Conservation (phyloP, 2,113 vertebrate genomes). For the Pipa parva region DNA sequence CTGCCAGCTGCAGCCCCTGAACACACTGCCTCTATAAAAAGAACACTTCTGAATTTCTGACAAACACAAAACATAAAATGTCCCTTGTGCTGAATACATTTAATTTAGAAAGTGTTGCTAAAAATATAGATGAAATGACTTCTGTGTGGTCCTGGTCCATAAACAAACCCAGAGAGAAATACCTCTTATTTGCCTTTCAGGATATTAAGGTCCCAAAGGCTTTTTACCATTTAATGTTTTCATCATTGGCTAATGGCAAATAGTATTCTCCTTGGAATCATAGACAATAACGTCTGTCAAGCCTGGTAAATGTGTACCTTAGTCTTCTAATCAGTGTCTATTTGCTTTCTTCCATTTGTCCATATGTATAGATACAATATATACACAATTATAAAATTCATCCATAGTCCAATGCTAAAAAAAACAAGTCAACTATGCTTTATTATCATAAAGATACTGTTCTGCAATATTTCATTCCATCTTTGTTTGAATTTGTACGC, state of each 20-base stretch:
- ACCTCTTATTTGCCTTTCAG: constrained; percentile 12
- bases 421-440: too few relatives aligned
- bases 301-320: not conserved
- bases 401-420: too few relatives aligned
- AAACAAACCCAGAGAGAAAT: not conserved
- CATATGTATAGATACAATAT: too few relatives aligned
- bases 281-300: constrained; percentile 23
- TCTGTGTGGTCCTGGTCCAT: not conserved
- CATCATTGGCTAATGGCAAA: constrained; percentile 26
- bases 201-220: constrained; percentile 11
- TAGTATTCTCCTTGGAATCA: constrained; percentile 13
- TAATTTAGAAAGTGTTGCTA: constrained; percentile 15
- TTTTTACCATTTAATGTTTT: constrained; percentile 22
- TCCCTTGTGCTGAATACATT: constrained; percentile 27
- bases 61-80: constrained; percentile 1
- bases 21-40: constrained; percentile 18
- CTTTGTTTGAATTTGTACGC: too few relatives aligned
- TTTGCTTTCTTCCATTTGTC: too few relatives aligned
- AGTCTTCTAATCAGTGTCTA: not conserved
- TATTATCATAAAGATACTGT: too few relatives aligned
- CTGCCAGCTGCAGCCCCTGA: constrained; percentile 25
- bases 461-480: too few relatives aligned
- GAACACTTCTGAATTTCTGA: constrained; percentile 20
- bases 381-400: too few relatives aligned
- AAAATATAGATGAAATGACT: constrained; percentile 29